Evolutionary conservation across 2,888 invertebrate genomes (phyloP).

Genomic region (Creontiades dilutus): DNA sequence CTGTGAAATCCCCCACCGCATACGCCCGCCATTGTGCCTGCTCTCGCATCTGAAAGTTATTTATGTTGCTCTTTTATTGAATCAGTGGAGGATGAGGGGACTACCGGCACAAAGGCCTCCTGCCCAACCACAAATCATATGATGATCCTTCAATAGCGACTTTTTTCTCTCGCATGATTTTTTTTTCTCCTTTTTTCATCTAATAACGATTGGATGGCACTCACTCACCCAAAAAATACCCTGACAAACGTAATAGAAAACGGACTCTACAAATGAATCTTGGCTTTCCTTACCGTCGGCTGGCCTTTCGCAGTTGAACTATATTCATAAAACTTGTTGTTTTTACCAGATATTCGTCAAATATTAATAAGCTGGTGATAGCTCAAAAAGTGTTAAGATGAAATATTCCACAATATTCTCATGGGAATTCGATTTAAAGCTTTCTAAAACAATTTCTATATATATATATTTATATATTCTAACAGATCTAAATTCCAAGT

Average conservation of each 20-base stretch:
- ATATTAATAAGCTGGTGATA: too few relatives aligned
- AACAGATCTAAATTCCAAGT: too few relatives aligned
- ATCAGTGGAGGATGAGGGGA: slow-evolving; percentile 56
- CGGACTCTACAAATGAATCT: too few relatives aligned
- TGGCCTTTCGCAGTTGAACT: too few relatives aligned
- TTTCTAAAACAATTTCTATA: too few relatives aligned
- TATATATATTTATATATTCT: too few relatives aligned
- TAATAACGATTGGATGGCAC: slow-evolving; percentile 8
- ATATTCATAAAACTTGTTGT: too few relatives aligned
- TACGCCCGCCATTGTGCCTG: slow-evolving; percentile 69
- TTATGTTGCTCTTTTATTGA: slow-evolving; percentile 73
- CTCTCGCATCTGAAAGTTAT: slow-evolving; percentile 71
- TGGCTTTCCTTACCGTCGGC: too few relatives aligned
- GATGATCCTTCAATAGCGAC: slow-evolving; percentile 62
- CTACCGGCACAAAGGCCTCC: slow-evolving; percentile 46
- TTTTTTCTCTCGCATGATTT: not conserved
- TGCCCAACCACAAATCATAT: slow-evolving; percentile 62
- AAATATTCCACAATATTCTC: too few relatives aligned
- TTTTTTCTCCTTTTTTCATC: not conserved
- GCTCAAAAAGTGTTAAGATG: too few relatives aligned
- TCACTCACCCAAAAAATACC: not conserved
- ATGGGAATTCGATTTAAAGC: too few relatives aligned
- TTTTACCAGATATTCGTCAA: too few relatives aligned
- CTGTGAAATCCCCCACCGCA: slow-evolving; percentile 42
- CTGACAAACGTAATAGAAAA: not conserved